These are phyloP conservation scores for Buphagus erythrorhynchus DNA, from an alignment of 2,797 vertebrate species.

Conservation along the genomic window DNA sequence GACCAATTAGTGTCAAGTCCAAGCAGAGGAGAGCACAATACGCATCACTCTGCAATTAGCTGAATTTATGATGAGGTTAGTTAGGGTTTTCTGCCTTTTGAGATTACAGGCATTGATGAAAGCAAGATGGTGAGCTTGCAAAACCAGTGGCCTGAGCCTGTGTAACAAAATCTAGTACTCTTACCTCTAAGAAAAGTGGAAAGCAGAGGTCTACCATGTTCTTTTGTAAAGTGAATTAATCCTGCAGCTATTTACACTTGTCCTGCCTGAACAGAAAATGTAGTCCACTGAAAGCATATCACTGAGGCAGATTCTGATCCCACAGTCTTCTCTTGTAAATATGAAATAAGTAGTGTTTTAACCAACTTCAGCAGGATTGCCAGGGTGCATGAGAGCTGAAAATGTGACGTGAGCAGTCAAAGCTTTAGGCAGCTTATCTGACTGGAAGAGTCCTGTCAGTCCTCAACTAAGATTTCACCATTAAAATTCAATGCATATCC, in stretches of 20 bases:
- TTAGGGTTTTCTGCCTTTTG: neutral
- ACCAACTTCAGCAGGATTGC: neutral
- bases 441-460: neutral
- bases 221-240: neutral
- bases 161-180: neutral
- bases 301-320: neutral
- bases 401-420: neutral
- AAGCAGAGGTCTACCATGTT: neutral
- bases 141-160: neutral
- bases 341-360: neutral
- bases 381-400: neutral
- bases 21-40: neutral
- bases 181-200: neutral
- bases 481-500: neutral
- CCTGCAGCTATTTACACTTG: neutral
- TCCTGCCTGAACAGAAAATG: neutral
- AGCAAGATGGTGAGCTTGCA: neutral
- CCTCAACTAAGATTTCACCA: neutral
- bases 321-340: fast-evolving
- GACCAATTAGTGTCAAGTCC: neutral
- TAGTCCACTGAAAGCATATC: neutral
- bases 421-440: neutral
- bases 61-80: neutral
- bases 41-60: neutral
- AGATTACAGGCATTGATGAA: neutral